phyloP scores from a whole-genome alignment of 1,140 invertebrate species.

The Papilio dardanus region DNA sequence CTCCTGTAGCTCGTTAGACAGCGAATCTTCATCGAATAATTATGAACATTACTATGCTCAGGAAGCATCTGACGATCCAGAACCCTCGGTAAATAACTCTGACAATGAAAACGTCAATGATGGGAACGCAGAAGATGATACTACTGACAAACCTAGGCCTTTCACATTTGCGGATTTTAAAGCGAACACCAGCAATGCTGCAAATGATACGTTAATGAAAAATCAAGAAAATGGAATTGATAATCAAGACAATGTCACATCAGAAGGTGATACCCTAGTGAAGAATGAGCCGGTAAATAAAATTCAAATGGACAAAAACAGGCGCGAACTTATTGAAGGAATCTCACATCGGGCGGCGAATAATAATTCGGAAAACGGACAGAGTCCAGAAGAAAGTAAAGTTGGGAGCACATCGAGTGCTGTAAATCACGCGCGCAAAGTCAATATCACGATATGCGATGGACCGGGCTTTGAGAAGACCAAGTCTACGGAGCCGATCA shows the following conservation, averaged over 20 bases:
- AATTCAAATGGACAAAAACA: slow-evolving; percentile 35
- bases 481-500: slow-evolving; percentile 76
- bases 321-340: slow-evolving; percentile 30
- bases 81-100: slow-evolving; percentile 41
- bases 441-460: slow-evolving; percentile 81
- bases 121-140: slow-evolving; percentile 51
- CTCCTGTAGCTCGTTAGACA: slow-evolving; percentile 74
- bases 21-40: slow-evolving; percentile 77
- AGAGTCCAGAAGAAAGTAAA: slow-evolving; percentile 47
- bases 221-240: slow-evolving; percentile 20
- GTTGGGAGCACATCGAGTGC: slow-evolving; percentile 40
- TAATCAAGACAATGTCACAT: not conserved
- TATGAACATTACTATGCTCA: slow-evolving; percentile 78
- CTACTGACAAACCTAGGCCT: slow-evolving; percentile 69
- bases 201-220: slow-evolving; percentile 25
- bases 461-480: slow-evolving; percentile 82
- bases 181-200: slow-evolving; percentile 48
- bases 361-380: slow-evolving; percentile 38
- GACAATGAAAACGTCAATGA: slow-evolving; percentile 49
- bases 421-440: slow-evolving; percentile 72
- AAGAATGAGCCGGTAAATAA: slow-evolving; percentile 35
- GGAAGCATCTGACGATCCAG: slow-evolving; percentile 47
- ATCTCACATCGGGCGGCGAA: slow-evolving; percentile 1
- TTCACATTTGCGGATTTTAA: slow-evolving; percentile 81
- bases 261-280: not conserved